Base-by-base conservation (phyloP, 1,140 invertebrate species). In the Gryllus bimaculatus region DNA sequence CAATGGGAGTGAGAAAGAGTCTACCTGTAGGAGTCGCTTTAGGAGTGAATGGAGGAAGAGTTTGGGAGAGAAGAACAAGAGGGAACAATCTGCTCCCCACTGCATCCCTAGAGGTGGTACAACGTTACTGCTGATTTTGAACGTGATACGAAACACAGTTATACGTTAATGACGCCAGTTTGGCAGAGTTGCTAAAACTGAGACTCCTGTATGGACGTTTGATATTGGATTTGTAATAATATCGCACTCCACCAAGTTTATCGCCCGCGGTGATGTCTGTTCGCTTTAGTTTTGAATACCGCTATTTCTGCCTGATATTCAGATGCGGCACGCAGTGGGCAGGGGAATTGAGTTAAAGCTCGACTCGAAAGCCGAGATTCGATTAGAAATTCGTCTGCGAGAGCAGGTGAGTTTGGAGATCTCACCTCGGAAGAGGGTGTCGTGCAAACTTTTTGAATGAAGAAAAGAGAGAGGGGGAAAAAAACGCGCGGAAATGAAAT, bases 191-290 rank as follows among this genome's bases (percentile, higher is more conserved):
- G 54, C 2, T 66, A 18, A 3, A 66, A 66, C 54, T 10, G 54
- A 66, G 54, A 18, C 10, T 39, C 26, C 26, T 10, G 54, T 66
- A 10, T 66, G 10, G 54, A 66, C 54, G 54, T 66, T 66, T 66
- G 54, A 66, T 66, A 66, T 66, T 66, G 54, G 54, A 66, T 66
- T 66, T 18, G 54, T 66, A 66, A 66, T 66, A 66, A 66, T 66
- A 66, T 66, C 54, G 54, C 54, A 1, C 10, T 10, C 54, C 54
- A 18, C 54, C 8, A 18, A 7, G 54, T 66, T 66, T 66, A 13
- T 10, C 54, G 54, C 54, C 54, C 54, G 10, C 54, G 54, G 54
- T 10, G 54, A 66, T 10, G 10, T 7, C 54, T 39, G 26, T 39
- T 39, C 26, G 26, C 26, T 39, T 39, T 39, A 66, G 54, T 66